These are phyloP conservation scores for Cabera pusaria DNA, from an alignment of 2,888 invertebrate genomes.

Conservation along the genomic window DNA sequence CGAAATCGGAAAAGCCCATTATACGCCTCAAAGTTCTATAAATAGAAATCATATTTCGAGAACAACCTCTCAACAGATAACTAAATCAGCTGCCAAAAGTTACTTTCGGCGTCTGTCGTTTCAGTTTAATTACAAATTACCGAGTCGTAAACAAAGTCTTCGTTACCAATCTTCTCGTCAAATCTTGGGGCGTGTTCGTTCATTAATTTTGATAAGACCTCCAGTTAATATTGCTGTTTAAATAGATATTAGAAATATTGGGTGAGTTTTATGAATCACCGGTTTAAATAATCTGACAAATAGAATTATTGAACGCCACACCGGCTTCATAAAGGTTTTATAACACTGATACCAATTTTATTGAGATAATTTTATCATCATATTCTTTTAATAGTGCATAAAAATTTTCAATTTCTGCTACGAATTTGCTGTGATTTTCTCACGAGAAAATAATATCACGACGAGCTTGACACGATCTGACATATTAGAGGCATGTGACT, in stretches of 20 bases:
- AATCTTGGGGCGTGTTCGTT: conserved; percentile 33
- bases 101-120: conserved; percentile 28
- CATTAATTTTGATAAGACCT: conserved; percentile 45
- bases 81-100: conserved; percentile 26
- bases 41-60: conserved; percentile 19
- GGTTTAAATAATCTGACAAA: too few relatives aligned
- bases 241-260: conserved; percentile 8
- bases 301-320: too few relatives aligned
- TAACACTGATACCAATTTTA: too few relatives aligned
- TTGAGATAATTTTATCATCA: too few relatives aligned
- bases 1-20: conserved; percentile 11
- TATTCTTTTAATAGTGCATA: too few relatives aligned
- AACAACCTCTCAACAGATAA: conserved; percentile 20
- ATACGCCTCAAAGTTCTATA: conserved; percentile 16
- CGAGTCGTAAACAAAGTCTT: conserved; percentile 37
- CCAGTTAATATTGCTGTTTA: conserved; percentile 5
- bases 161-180: conserved; percentile 33
- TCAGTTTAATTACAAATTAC: conserved; percentile 35
- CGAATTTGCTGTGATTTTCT: too few relatives aligned
- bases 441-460: too few relatives aligned
- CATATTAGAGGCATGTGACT: too few relatives aligned
- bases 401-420: too few relatives aligned
- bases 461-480: too few relatives aligned
- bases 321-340: too few relatives aligned
- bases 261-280: too few relatives aligned